Conservation (phyloP, 1,140 invertebrate species). For the Mercenaria mercenaria region DNA sequence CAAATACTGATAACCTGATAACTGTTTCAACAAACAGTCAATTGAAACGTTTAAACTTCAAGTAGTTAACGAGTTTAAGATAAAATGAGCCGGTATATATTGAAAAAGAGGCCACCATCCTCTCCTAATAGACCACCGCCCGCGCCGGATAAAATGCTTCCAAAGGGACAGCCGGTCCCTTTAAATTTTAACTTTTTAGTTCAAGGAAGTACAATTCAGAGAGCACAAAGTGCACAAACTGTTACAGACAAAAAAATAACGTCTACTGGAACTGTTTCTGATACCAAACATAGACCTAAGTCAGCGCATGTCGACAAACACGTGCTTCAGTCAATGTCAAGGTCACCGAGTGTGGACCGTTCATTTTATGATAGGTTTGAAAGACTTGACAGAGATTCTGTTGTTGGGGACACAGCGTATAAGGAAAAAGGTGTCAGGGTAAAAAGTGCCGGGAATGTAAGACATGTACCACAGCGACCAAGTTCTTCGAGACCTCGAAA, state of each 20-base stretch:
- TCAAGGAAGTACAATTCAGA: not conserved
- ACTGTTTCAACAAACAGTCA: not conserved
- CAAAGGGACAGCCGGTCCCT: conserved; percentile 47
- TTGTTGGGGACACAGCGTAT: conserved; percentile 50
- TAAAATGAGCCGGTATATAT: not conserved
- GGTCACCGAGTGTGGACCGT: conserved; percentile 38
- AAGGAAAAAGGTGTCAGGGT: conserved; percentile 39
- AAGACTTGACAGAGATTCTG: conserved; percentile 39
- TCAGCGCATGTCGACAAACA: conserved; percentile 39
- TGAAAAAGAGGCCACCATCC: not conserved
- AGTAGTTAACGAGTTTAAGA: not conserved
- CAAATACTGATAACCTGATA: no score
- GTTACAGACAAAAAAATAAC: not conserved
- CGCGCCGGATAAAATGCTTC: conserved; percentile 29
- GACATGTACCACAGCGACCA: not conserved
- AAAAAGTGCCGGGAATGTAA: not conserved
- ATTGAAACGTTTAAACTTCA: not conserved
- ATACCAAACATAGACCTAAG: not conserved
- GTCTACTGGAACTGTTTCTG: not conserved
- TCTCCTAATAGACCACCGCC: conserved; percentile 57
- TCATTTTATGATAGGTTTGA: conserved; percentile 62
- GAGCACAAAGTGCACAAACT: not conserved
- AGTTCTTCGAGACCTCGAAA: conserved; percentile 19
- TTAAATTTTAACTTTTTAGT: conserved; percentile 38
- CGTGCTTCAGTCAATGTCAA: conserved; percentile 29